Percentiles rank a stretch among this genome's conserved stretches.
phyloP scores from a whole-genome alignment of 2,113 vertebrate genomes.

The Pithys albifrons region DNA sequence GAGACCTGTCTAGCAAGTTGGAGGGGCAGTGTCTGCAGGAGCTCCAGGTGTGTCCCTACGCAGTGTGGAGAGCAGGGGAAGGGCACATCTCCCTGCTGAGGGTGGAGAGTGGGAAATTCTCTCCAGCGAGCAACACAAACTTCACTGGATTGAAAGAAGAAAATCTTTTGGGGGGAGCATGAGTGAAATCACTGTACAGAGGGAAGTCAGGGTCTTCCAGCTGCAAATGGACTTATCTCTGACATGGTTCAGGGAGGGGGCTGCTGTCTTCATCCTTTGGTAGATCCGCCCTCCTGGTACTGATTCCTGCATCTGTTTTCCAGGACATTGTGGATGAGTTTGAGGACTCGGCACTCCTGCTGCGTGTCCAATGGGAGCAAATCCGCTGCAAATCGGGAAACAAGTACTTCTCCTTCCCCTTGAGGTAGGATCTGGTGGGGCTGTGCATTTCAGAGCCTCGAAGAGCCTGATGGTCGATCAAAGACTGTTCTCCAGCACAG shows the following conservation, averaged over 20 bases:
- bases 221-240: neutral
- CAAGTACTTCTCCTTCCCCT: conserved; percentile 86
- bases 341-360: conserved; percentile 79
- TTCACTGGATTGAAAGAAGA: neutral
- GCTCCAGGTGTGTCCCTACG: conserved; percentile 80
- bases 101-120: neutral
- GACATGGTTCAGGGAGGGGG: neutral
- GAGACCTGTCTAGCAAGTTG: conserved; percentile 76
- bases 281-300: neutral
- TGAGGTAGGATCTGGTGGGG: conserved; percentile 59
- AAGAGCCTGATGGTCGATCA: neutral
- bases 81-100: neutral
- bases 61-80: neutral
- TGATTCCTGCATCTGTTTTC: neutral
- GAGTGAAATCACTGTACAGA: neutral
- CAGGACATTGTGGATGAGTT: conserved; percentile 83
- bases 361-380: conserved; percentile 78
- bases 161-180: fast-evolving
- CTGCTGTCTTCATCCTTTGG: fast-evolving
- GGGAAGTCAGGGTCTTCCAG: neutral
- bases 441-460: neutral
- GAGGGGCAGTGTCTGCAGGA: conserved; percentile 74
- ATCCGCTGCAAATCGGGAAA: conserved; percentile 90
- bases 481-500: fast-evolving
- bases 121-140: neutral